Base-by-base conservation (phyloP, 2,797 vertebrate genomes). In the Hybognathus amarus region DNA sequence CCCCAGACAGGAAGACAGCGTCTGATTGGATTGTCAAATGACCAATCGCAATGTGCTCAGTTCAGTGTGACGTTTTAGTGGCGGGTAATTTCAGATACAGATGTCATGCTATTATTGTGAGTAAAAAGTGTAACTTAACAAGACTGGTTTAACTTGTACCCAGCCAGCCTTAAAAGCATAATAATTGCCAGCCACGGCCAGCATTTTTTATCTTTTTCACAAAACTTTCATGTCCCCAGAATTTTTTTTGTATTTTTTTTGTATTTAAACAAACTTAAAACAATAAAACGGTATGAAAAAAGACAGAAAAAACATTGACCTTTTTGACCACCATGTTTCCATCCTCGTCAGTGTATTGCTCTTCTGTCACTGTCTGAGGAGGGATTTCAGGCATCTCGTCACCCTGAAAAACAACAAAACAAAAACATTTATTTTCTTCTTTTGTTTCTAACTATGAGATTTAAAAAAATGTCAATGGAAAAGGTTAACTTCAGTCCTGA, bases 271-370 rank as follows among this genome's bases (percentile, higher is more conserved):
- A 17, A 36, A 36, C 5, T 6, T 6, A 36, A 36, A 36, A 3
- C 5, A 6, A 36, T 36, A 36, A 36, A 36, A 3, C 33, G 4
- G 30, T 36, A n/a, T n/a, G n/a, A n/a, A n/a, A n/a, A n/a, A 77
- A 27, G 22, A 27, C 3, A 6, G 50, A 17, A 40, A n/a, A 22
- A 42, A 18, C 20, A 38, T 84, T 87, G 95, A 98, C 98, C 93
- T 99, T 99, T 91, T 96, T 99, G 15, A 97, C 93, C n/a, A 99
- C 97, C 15, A 94, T 95, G 91, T 98, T 97, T 52, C 98, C 97
- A 0, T 97, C 93, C 84, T 98, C 97, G 50, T 99, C 98, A 0
- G 92, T 96, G 79, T 97, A 99, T 77, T 97, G 94, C 91, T 99
- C 97, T 83, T 99, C 97, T 2, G 97, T 98, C 89, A 97, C 95